A percentile compares a stretch with the other conserved stretches of the same genome.
These are phyloP conservation scores for Deroplatys truncata DNA, from an alignment of 2,888 invertebrate genomes.

Conservation along the genomic window DNA sequence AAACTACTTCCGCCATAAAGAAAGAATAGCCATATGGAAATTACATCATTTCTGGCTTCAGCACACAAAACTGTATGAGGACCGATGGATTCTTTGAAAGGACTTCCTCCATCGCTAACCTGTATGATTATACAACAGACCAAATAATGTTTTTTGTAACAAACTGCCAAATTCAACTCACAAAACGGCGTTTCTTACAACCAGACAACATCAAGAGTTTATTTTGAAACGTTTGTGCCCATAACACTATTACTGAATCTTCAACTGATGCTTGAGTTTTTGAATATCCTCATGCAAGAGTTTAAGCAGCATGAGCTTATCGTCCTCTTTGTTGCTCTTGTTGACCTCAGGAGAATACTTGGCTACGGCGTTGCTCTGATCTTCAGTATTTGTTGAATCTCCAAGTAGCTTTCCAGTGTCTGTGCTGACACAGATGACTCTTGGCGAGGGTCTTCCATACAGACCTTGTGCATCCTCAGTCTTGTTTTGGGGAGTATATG, in stretches of 20 bases:
- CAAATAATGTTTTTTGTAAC: too few species aligned
- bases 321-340: not conserved
- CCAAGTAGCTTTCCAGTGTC: not conserved
- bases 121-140: too few species aligned
- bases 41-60: too few species aligned
- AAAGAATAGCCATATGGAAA: too few species aligned
- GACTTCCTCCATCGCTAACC: too few species aligned
- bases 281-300: not conserved
- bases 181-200: too few species aligned
- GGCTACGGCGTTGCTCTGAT: not conserved
- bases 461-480: not conserved
- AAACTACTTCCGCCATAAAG: too few species aligned
- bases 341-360: not conserved
- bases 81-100: too few species aligned
- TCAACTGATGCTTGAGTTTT: not conserved
- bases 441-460: not conserved
- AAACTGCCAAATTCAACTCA: too few species aligned
- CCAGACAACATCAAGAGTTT: too few species aligned
- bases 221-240: too few species aligned
- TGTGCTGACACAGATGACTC: not conserved
- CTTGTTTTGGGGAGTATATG: not conserved
- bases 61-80: too few species aligned
- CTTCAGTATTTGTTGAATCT: not conserved
- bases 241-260: not conserved
- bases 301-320: not conserved